Base-by-base conservation (phyloP, 2,888 invertebrate species). In the Ganaspis brasiliensis region DNA sequence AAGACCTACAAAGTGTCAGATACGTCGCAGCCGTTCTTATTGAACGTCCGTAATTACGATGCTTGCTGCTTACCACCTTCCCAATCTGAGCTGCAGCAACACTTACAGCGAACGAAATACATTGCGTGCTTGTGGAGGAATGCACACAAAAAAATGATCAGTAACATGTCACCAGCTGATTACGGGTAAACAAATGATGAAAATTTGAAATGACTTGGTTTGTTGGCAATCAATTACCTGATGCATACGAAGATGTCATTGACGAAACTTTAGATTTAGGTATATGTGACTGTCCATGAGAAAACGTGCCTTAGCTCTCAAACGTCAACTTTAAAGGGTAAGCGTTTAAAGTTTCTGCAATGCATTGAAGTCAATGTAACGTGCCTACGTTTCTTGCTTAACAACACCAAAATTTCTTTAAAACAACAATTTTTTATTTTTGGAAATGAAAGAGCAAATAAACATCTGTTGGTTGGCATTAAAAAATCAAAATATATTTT, bases 1-100 rank as follows among this genome's bases (percentile, higher is more conserved):
- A 84, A 81, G 74, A 87, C 87, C 35, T 88, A 86, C 78, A 84
- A 87, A 73, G 82, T 87, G 72, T 77, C 79, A 78, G 84, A 87
- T 79, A 83, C 67, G 45, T 83, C 82, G 21, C 70, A 83, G 77
- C 82, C 85, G 57, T 85, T 84, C 76, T 82, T 80, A 8, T 81
- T 86, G 78, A 83, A 79, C 79, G 77, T 87, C 59, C 80, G 82
- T 67, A 87, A 86, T 81, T 83, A 4, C 14, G 74, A 74, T 49
- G 74, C 74, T 45, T 74, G 67, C 16, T 31, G 19, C 21, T 31
- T 70, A 21, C 70, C 74, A 55, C 70, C 74, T 1, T 74, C 70
- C 24, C 16, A 67, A 70, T 26, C 67, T 52, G 74, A 74, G 21
- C 24, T 74, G 8, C 31, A 52, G n/a, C 67, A 74, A n/a, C 74